These are phyloP conservation scores for Rhogogaster chlorosoma DNA, from an alignment of 2,888 invertebrate genomes.

Conservation along the genomic window DNA sequence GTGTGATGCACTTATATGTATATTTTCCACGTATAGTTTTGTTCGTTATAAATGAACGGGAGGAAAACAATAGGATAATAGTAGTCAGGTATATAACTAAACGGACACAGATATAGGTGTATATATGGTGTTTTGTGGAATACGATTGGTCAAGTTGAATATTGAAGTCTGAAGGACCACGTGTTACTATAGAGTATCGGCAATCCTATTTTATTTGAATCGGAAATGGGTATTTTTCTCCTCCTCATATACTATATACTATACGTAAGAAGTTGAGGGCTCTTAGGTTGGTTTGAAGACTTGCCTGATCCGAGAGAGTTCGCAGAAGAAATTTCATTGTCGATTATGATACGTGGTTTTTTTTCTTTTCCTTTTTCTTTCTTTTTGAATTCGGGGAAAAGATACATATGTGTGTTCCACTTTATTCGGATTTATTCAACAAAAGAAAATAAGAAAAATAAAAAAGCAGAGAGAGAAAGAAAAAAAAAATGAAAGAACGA, in stretches of 20 bases:
- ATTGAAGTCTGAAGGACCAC: constrained; percentile 7
- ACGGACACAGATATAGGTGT: background rate
- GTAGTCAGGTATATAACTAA: background rate
- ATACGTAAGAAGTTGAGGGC: background rate
- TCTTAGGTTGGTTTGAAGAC: background rate
- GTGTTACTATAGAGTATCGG: background rate
- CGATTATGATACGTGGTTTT: background rate
- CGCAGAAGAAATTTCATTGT: background rate
- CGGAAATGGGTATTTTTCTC: background rate
- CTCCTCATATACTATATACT: background rate
- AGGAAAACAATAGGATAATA: too few relatives aligned
- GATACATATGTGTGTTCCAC: background rate
- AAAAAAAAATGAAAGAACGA: too few relatives aligned
- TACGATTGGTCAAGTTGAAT: constrained; percentile 12
- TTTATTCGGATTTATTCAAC: background rate
- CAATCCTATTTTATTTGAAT: constrained; percentile 9
- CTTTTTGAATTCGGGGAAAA: background rate
- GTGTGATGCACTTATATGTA: background rate
- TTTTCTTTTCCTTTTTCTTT: background rate
- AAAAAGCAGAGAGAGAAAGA: too few relatives aligned
- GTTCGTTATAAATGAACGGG: background rate
- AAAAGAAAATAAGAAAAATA: too few relatives aligned
- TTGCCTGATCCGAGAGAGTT: background rate
- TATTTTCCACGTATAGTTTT: background rate
- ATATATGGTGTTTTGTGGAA: background rate